Evolutionary conservation across 2,113 vertebrate genomes (phyloP).

Genomic region (Formicarius rufipectus): DNA sequence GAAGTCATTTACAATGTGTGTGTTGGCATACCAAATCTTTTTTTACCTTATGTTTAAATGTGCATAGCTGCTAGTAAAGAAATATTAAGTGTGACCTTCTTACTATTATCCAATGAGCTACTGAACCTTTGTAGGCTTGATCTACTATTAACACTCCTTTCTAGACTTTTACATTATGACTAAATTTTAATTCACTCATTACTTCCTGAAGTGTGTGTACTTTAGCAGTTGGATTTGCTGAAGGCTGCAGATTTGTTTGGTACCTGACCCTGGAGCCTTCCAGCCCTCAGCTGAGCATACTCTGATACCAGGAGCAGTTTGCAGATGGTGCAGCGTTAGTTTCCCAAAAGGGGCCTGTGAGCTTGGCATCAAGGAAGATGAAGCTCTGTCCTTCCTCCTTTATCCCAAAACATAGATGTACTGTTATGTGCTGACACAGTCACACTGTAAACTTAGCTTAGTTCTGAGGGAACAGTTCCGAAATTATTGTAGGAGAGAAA

Average conservation of each 20-base stretch:
- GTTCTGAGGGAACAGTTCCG: background rate
- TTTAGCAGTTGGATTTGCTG: background rate
- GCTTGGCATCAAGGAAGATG: background rate
- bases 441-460: rapidly evolving
- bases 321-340: background rate
- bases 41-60: background rate
- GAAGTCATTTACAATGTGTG: background rate
- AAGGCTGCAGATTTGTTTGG: background rate
- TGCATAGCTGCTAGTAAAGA: background rate
- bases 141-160: background rate
- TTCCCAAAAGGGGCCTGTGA: background rate
- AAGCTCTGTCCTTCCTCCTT: background rate
- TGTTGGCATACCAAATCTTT: background rate
- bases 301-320: background rate
- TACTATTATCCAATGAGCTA: background rate
- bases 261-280: background rate
- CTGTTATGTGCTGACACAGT: background rate
- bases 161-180: background rate
- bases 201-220: background rate
- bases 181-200: background rate
- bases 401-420: rapidly evolving
- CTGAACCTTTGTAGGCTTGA: background rate
- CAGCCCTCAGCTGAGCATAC: background rate
- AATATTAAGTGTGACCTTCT: background rate
- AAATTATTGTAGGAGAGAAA: background rate